phyloP scores from a whole-genome alignment of 1,140 invertebrate species.

The Drosophila paulistorum region DNA sequence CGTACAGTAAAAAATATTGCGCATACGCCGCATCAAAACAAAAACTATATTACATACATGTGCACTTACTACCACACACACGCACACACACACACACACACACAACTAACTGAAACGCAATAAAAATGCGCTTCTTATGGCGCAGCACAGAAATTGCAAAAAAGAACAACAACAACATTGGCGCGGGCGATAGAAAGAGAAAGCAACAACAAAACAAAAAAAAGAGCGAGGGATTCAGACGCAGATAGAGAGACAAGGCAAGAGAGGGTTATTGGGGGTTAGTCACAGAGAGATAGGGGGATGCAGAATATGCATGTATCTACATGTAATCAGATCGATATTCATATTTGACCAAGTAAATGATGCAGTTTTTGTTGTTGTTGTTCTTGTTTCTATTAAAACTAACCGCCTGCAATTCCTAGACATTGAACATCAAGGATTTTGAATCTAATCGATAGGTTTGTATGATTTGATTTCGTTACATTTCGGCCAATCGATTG shows the following conservation, averaged over 20 bases:
- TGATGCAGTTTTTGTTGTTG: no score
- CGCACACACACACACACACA: conserved; percentile 16
- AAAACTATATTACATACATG: conserved; percentile 41
- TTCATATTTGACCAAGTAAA: no score
- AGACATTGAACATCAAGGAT: no score
- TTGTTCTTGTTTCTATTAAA: no score
- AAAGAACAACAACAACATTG: conserved; percentile 11
- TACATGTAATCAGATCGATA: no score
- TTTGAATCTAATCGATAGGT: no score
- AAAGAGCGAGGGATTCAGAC: background rate
- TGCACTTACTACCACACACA: conserved; percentile 13
- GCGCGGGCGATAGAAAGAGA: background rate
- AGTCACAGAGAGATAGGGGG: background rate
- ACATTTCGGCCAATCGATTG: no score
- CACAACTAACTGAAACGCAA: conserved; percentile 64
- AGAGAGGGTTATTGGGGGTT: background rate
- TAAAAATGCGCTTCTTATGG: conserved; percentile 72
- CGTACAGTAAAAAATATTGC: conserved; percentile 37
- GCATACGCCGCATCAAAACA: conserved; percentile 58
- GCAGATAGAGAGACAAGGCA: background rate
- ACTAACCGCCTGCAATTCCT: no score
- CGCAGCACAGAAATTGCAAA: conserved; percentile 50
- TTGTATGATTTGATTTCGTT: no score
- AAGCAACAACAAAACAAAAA: background rate
- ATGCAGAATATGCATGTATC: background rate